A percentile compares a stretch with the other conserved stretches of the same genome.
Evolutionary conservation across 2,113 vertebrate species (phyloP).

Genomic region (Pogonocichla stellata): DNA sequence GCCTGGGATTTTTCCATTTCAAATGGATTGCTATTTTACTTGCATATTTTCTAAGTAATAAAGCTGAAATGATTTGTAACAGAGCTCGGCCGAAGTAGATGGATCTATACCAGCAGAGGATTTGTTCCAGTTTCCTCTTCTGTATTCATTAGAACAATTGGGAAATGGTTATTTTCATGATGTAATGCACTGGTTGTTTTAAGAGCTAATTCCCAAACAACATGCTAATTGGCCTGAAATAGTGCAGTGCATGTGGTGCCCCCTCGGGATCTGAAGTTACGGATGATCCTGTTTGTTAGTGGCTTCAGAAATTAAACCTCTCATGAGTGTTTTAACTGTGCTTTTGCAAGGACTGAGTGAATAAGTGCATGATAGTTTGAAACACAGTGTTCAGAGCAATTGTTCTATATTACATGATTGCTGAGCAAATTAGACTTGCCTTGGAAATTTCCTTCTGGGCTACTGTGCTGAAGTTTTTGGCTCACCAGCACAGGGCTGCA

Average conservation of each 20-base stretch:
- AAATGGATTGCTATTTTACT: slow-evolving; percentile 51
- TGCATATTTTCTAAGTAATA: slow-evolving; percentile 50
- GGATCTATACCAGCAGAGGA: not conserved
- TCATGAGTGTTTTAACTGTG: not conserved
- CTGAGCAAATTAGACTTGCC: not conserved
- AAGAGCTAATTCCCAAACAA: not conserved
- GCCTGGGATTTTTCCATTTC: slow-evolving; percentile 7
- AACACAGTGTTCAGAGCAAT: not conserved
- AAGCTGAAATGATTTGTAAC: not conserved
- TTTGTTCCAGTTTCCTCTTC: slow-evolving; percentile 44
- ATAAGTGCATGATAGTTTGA: not conserved
- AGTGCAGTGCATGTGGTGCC: not conserved
- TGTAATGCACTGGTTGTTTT: not conserved
- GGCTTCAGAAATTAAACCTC: not conserved
- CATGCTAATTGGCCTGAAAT: slow-evolving; percentile 5
- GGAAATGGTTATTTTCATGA: slow-evolving; percentile 12
- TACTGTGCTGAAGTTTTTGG: not conserved
- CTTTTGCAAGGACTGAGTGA: not conserved
- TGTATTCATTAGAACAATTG: slow-evolving; percentile 27
- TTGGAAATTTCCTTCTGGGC: not conserved
- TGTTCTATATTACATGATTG: not conserved
- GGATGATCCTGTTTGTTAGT: not conserved
- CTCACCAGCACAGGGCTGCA: not conserved
- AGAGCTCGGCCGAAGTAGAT: not conserved
- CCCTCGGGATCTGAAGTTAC: not conserved